phyloP scores from a whole-genome alignment of 2,797 vertebrate species.

The Melanogrammus aeglefinus region DNA sequence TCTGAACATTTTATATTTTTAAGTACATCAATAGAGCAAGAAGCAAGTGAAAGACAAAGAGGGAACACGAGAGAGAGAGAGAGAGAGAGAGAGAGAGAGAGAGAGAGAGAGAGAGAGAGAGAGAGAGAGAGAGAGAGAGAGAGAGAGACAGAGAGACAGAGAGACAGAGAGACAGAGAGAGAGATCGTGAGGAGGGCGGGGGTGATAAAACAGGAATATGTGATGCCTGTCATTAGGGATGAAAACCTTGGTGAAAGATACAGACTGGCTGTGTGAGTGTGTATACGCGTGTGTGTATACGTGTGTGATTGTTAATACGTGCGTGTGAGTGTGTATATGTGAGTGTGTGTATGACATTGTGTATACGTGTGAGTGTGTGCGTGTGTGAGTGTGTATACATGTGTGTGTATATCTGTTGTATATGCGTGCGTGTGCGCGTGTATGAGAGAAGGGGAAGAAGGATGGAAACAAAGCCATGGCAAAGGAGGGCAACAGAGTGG shows the following conservation, averaged over 20 bases:
- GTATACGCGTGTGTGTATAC: not conserved
- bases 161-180: slow-evolving; percentile 13
- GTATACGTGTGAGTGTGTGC: too few relatives aligned
- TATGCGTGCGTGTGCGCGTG: not conserved
- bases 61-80: slow-evolving; percentile 15
- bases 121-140: not conserved
- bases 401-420: too few relatives aligned
- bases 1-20: not conserved
- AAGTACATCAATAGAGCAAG: not conserved
- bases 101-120: slow-evolving; percentile 16
- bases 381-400: too few relatives aligned
- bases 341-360: not conserved
- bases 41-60: not conserved
- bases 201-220: slow-evolving; percentile 60
- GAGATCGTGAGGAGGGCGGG: slow-evolving; percentile 21
- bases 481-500: slow-evolving; percentile 42
- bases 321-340: too few relatives aligned
- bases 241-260: slow-evolving; percentile 56
- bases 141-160: slow-evolving; percentile 13
- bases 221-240: slow-evolving; percentile 68
- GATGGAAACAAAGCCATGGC: slow-evolving; percentile 51
- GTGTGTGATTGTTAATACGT: too few relatives aligned
- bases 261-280: not conserved
- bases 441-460: slow-evolving; percentile 37
- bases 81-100: not conserved